Percentiles rank a stretch among this genome's conserved stretches.
phyloP scores from a whole-genome alignment of 2,888 invertebrate species.

The Lasioglossum morio region DNA sequence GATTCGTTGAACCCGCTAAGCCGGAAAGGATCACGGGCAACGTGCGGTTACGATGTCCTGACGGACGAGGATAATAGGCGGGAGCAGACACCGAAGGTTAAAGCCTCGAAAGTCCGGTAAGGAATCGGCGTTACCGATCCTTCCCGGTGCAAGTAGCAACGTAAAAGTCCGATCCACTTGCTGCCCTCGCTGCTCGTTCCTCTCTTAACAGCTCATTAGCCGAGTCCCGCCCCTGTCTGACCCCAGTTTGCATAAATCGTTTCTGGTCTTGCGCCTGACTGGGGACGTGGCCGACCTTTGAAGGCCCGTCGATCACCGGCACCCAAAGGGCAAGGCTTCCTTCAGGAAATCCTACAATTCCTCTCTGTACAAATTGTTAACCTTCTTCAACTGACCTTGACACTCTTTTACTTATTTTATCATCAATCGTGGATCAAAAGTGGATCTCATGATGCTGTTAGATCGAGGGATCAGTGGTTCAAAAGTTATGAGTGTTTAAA shows the following conservation, averaged over 20 bases:
- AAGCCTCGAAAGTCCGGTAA: conserved; percentile 27
- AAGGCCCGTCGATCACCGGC: conserved; percentile 26
- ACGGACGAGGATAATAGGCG: conserved; percentile 60
- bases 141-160: conserved; percentile 32
- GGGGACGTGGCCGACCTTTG: conserved; percentile 42
- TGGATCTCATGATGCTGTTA: too few species aligned
- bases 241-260: conserved; percentile 62
- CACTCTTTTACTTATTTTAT: neutral
- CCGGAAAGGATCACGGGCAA: conserved; percentile 44
- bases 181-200: conserved; percentile 51
- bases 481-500: too few species aligned
- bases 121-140: conserved; percentile 33
- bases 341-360: neutral
- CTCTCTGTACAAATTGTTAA: neutral
- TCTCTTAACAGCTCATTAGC: conserved; percentile 77
- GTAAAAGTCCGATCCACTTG: conserved; percentile 56
- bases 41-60: conserved; percentile 56
- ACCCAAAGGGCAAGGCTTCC: neutral
- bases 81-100: conserved; percentile 54
- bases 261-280: conserved; percentile 23
- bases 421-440: too few species aligned
- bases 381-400: neutral
- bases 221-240: conserved; percentile 66
- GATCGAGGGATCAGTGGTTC: too few species aligned
- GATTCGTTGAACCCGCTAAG: conserved; percentile 29